A percentile compares a stretch with the other conserved stretches of the same genome.
Evolutionary conservation across 1,140 invertebrate species (phyloP).

Genomic region (Penaeus vannamei): DNA sequence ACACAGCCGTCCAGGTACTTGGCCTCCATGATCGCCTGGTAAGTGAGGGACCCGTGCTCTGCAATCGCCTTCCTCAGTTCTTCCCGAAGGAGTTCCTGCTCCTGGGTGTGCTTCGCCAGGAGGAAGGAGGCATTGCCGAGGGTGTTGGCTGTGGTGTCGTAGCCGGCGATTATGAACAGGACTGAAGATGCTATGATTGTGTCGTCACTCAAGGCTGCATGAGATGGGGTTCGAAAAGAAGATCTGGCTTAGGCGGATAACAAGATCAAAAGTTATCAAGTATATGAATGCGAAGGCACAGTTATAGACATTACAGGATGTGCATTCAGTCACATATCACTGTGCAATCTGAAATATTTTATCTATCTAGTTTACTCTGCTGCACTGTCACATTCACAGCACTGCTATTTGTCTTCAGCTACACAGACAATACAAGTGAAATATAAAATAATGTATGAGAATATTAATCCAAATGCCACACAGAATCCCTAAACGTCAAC

Average conservation of each 20-base stretch:
- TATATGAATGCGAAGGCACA: neutral
- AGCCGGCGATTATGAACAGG: slow-evolving; percentile 71
- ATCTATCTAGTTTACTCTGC: neutral
- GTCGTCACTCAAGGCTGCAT: slow-evolving; percentile 60
- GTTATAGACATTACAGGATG: neutral
- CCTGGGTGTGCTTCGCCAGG: slow-evolving; percentile 70
- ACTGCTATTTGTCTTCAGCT: neutral
- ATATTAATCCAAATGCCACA: neutral
- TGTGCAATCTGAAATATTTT: no score
- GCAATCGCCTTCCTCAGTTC: slow-evolving; percentile 32
- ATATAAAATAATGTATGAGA: neutral
- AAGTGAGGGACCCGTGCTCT: slow-evolving; percentile 45
- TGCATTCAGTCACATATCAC: neutral
- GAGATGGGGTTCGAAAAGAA: no score
- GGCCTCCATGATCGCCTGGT: slow-evolving; percentile 60
- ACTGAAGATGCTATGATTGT: slow-evolving; percentile 70
- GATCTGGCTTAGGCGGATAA: neutral
- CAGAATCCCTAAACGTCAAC: neutral
- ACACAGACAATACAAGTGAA: neutral
- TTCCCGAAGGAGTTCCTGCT: slow-evolving; percentile 66
- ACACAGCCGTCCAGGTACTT: slow-evolving; percentile 57
- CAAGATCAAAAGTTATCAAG: neutral
- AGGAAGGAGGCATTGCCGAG: slow-evolving; percentile 70
- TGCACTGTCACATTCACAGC: neutral
- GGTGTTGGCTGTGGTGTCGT: slow-evolving; percentile 73